phyloP scores from a whole-genome alignment of 2,113 vertebrate species.

The Puffinus mauretanicus region DNA sequence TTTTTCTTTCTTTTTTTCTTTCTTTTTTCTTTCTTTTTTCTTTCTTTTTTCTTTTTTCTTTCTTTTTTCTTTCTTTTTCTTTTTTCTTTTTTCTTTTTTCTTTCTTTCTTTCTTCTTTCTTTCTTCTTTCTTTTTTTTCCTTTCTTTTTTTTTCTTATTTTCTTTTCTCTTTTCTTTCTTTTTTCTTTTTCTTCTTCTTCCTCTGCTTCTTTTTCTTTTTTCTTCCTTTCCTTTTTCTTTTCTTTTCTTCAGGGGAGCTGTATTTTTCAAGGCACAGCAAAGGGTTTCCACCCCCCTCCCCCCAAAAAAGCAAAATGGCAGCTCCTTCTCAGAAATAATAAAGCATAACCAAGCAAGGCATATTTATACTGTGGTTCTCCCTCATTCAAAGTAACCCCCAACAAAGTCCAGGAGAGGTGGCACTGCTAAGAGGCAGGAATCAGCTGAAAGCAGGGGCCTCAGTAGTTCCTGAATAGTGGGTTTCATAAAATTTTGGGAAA shows the following conservation, averaged over 20 bases:
- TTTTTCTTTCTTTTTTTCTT: too few relatives aligned
- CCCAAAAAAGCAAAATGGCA: not conserved
- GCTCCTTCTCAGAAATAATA: not conserved
- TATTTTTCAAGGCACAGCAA: not conserved
- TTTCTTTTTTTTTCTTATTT: not conserved
- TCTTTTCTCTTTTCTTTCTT: not conserved
- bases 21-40: too few relatives aligned
- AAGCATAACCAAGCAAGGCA: not conserved
- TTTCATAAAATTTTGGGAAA: not conserved
- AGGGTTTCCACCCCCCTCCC: accelerated
- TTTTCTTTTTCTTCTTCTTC: not conserved
- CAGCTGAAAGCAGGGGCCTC: not conserved
- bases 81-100: too few relatives aligned
- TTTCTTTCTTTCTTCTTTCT: too few relatives aligned
- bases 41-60: too few relatives aligned
- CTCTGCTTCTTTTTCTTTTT: accelerated
- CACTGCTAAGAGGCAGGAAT: not conserved
- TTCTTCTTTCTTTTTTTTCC: not conserved
- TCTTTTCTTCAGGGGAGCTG: not conserved
- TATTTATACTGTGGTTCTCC: not conserved
- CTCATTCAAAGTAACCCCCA: not conserved
- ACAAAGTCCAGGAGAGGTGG: not conserved
- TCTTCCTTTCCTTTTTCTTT: not conserved
- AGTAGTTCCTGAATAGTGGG: not conserved
- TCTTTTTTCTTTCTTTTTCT: too few relatives aligned